phyloP scores from a whole-genome alignment of 2,113 vertebrate species.

The Oncorhynchus keta region DNA sequence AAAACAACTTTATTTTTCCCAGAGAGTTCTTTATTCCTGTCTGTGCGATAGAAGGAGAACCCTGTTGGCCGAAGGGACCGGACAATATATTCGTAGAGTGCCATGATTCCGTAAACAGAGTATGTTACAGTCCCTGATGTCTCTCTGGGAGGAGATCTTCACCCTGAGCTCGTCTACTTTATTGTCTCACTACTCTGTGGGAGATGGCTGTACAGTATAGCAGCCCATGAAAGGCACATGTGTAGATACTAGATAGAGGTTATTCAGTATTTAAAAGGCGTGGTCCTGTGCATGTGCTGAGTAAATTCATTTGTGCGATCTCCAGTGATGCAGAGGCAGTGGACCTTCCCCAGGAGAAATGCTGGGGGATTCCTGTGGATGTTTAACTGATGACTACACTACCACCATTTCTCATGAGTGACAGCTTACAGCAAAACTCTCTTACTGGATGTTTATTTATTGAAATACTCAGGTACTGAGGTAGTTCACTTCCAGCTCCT shows the following conservation, averaged over 20 bases:
- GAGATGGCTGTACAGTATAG: not conserved
- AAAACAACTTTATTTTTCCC: too few species aligned
- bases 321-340: constrained; percentile 30
- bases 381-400: constrained; percentile 24
- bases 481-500: not conserved
- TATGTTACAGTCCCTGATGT: too few species aligned
- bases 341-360: constrained; percentile 37
- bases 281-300: constrained; percentile 43
- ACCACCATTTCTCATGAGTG: constrained; percentile 38
- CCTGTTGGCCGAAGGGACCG: too few species aligned
- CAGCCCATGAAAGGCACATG: constrained; percentile 20
- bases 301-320: constrained; percentile 47
- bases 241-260: constrained; percentile 70
- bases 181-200: constrained; percentile 11
- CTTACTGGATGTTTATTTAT: constrained; percentile 59
- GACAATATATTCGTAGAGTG: too few species aligned
- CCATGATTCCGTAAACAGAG: too few species aligned
- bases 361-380: constrained; percentile 25
- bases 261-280: constrained; percentile 72
- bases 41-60: too few species aligned
- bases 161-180: not conserved
- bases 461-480: constrained; percentile 35
- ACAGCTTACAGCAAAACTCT: constrained; percentile 64
- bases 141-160: too few species aligned
- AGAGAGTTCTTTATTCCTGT: too few species aligned